Evolutionary conservation across 2,113 vertebrate genomes (phyloP), one percentile per base, ranked within the genome.

Genomic region (Pycnonotus jocosus): DNA sequence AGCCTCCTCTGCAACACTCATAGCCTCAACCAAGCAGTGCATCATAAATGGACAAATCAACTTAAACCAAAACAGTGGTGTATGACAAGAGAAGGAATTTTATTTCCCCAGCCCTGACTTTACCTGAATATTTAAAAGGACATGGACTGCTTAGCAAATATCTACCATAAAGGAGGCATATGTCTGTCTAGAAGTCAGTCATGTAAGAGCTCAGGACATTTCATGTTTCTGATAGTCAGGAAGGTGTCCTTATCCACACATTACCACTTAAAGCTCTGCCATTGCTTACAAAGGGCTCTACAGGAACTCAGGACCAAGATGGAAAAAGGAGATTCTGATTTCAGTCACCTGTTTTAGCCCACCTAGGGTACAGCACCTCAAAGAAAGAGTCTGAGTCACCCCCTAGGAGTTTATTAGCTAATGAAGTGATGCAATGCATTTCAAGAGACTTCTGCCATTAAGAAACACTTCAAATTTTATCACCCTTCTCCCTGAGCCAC

Each of bases 391-490:
- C 33, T 86, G 91, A 96, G 68, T 88, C 95, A 96, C 35, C 60
- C 78, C 28, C 5, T 13, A 62, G 64, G 74, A 82, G 72, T 83
- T 90, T 74, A 83, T 94, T 93, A 92, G 88, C 82, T 81, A 77
- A 93, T 51, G 20, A 93, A 88, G 56, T 93, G 88, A 95, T 37
- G 96, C 86, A 96, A 97, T 40, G 33, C 58, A 74, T 71, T 71
- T 92, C 40, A 94, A 80, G 72, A 92, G 76, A 73, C 50, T 81
- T 80, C 42, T 90, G 62, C 1, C 44, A 81, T 92, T 61, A 86
- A 66, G 60, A 93, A 93, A 90, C 33, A 53, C 54, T 51, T 62
- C 22, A 28, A 38, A 58, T 48, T 1, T 7, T 54, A 95, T 92
- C 94, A 37, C 15, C 54, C 25, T 77, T 73, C 71, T 83, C 40